Evolutionary conservation across 2,797 vertebrate species (phyloP).

Genomic region (Coccyzus lansbergi): DNA sequence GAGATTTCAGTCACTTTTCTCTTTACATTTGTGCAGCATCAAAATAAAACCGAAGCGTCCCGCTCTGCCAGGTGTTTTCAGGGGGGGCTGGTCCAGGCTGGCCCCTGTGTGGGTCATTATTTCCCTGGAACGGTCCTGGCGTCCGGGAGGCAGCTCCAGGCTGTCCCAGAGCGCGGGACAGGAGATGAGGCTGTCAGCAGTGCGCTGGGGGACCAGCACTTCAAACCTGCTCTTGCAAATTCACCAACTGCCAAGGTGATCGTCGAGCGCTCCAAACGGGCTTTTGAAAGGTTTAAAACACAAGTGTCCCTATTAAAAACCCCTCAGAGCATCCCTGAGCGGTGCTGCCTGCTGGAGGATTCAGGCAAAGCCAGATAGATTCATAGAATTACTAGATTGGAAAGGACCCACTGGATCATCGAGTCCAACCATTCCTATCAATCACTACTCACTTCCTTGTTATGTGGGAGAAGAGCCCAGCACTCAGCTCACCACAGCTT

Average conservation of each 20-base stretch:
- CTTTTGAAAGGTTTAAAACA: accelerated
- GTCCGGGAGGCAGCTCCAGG: background rate
- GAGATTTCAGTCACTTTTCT: background rate
- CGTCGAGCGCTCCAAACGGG: accelerated
- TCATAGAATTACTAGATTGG: too few relatives aligned
- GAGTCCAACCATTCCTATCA: too few relatives aligned
- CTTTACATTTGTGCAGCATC: background rate
- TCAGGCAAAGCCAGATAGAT: accelerated
- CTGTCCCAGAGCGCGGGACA: background rate
- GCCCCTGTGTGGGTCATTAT: background rate
- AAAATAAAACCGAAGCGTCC: accelerated
- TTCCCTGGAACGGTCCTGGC: background rate
- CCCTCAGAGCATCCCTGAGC: accelerated
- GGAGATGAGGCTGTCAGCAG: accelerated
- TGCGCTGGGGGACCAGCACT: accelerated
- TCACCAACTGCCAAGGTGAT: background rate
- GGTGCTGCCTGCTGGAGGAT: background rate
- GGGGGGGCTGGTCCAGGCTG: accelerated
- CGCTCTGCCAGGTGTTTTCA: accelerated
- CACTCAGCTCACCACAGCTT: too few relatives aligned
- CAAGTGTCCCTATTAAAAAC: too few relatives aligned
- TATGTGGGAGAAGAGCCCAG: too few relatives aligned
- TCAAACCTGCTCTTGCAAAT: background rate
- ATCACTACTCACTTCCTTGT: too few relatives aligned
- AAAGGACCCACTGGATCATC: too few relatives aligned